Evolutionary conservation across 1,140 invertebrate genomes (phyloP), one percentile per base, ranked within the genome.

Genomic region (Zaprionus ghesquierei): DNA sequence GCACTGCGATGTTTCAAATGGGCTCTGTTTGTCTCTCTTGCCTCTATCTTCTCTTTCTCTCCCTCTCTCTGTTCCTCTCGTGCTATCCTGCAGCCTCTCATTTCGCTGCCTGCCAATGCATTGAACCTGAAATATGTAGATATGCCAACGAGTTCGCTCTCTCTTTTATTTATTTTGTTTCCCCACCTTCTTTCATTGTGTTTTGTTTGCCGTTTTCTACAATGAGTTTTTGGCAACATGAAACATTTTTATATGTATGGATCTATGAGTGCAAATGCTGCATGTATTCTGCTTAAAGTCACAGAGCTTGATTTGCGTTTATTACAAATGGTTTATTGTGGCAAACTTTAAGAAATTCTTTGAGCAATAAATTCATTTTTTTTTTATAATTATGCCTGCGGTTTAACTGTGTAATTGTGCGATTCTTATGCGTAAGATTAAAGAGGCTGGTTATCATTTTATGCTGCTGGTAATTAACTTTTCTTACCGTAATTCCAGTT

Each of bases 91-190:
- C 35, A 6, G 1, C n/a, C 2, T 15, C n/a, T 41, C 35, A n/a
- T 41, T n/a, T 41, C 35, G 20, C 53, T 55, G 63, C 54, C 49
- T 86, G 64, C 64, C 44, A 50, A 87, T 87, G 82, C 82, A 86
- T 82, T 86, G 82, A 86, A 87, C 82, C 79, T 87, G 75, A 86
- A 86, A 87, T 82, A 87, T 82, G 82, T 73, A 82, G 82, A 86
- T 86, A 86, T 82, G 75, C 71, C 79, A 79, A 87, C 78, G 71
- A 73, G 82, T 75, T 65, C n/a, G n/a, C n/a, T 49, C 20, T 41
- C 38, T 65, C 61, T 33, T 65, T 22, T 56, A 46, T 50, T 29
- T 51, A 33, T 33, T 29, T 33, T 33, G 13, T 69, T 50, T 29
- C 33, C 10, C 25, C 58, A 62, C 31, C 56, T 25, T 38, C 29